These are phyloP conservation scores for Spodoptera litura DNA, from an alignment of 1,140 invertebrate genomes.

Conservation along the genomic window DNA sequence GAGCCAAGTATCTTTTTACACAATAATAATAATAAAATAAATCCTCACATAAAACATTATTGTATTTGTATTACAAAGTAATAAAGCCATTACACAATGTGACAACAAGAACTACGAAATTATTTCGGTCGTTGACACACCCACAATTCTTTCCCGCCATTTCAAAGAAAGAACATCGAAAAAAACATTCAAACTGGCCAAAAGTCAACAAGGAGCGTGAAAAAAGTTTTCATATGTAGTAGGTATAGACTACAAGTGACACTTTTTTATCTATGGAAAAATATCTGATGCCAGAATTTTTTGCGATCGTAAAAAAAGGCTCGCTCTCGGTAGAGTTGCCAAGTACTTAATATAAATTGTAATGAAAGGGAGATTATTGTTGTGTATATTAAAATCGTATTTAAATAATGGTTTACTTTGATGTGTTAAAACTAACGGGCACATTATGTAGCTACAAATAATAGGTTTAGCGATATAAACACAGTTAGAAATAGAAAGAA, in stretches of 20 bases:
- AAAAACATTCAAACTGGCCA: not conserved
- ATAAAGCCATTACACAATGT: not conserved
- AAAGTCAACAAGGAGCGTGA: not conserved
- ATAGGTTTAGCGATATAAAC: not conserved
- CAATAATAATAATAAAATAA: no score
- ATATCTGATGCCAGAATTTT: constrained; percentile 24
- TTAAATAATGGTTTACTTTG: constrained; percentile 22
- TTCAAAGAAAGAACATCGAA: not conserved
- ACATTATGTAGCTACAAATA: constrained; percentile 4
- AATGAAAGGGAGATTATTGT: not conserved
- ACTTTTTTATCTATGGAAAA: not conserved
- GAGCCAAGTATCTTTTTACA: no score
- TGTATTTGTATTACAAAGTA: not conserved
- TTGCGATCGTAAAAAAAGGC: constrained; percentile 10
- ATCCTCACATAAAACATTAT: no score
- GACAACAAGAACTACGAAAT: not conserved
- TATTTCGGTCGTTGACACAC: constrained; percentile 11
- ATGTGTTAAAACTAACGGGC: not conserved
- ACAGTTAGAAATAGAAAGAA: not conserved
- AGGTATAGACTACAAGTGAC: not conserved
- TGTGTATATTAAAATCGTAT: not conserved
- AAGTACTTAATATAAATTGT: constrained; percentile 23
- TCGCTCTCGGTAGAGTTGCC: not conserved
- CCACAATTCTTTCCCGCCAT: not conserved
- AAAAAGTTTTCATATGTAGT: not conserved